Conservation (phyloP, 2,888 invertebrate species). For the Ditylenchus weischeri region DNA sequence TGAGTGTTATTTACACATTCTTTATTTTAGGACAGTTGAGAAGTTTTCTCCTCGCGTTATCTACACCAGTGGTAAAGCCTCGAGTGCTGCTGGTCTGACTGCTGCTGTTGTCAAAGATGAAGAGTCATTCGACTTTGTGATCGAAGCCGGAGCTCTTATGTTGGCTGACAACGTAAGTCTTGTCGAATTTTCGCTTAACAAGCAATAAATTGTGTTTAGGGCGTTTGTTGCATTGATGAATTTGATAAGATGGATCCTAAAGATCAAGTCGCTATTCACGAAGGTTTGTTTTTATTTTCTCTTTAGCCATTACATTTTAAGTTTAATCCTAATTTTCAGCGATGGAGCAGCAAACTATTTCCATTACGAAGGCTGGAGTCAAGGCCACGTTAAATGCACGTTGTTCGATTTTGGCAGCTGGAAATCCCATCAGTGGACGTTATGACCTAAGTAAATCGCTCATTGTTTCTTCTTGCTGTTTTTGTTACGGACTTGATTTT, state of each 20-base stretch:
- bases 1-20: neutral
- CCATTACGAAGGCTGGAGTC: slow-evolving; percentile 76
- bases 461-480: too few relatives aligned
- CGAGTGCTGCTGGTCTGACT: slow-evolving; percentile 88
- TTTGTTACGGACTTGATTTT: too few relatives aligned
- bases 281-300: slow-evolving; percentile 60
- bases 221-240: slow-evolving; percentile 89
- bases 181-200: neutral
- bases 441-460: slow-evolving; percentile 70
- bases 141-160: slow-evolving; percentile 99
- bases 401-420: slow-evolving; percentile 94
- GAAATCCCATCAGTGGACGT: slow-evolving; percentile 93
- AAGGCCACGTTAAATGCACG: slow-evolving; percentile 92
- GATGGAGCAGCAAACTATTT: slow-evolving; percentile 99
- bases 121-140: slow-evolving; percentile 95
- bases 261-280: slow-evolving; percentile 98
- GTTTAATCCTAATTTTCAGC: slow-evolving; percentile 63
- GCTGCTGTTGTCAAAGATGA: slow-evolving; percentile 97
- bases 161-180: slow-evolving; percentile 81
- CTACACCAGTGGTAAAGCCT: slow-evolving; percentile 97
- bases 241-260: slow-evolving; percentile 98
- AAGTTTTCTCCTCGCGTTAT: slow-evolving; percentile 93
- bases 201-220: slow-evolving; percentile 17
- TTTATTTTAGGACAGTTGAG: slow-evolving; percentile 65
- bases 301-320: too few relatives aligned